Base-by-base conservation (phyloP, 2,797 vertebrate genomes). In the Propithecus perrieri region DNA sequence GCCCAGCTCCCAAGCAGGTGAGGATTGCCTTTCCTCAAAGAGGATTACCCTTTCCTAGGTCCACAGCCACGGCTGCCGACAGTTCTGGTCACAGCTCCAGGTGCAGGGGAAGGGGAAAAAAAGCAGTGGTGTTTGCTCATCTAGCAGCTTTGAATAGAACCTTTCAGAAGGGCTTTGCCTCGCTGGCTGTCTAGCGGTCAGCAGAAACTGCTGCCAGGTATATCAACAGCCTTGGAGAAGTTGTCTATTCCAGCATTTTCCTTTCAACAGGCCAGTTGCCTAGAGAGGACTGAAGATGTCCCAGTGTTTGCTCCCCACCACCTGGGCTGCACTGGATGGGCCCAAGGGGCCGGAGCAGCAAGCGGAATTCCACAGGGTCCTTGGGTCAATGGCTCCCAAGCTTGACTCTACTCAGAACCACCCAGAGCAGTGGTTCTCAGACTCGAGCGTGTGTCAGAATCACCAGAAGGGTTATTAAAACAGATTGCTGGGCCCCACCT, bases 141-240 rank as follows among this genome's bases (percentile, higher is more conserved):
- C 96, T 78, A 57, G 59, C 87, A 93, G 24, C 85, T 97, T 92
- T 98, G 93, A 90, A 86, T 98, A 89, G 95, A 90, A 30, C 94
- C 94, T 98, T 97, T 98, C 98, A 98, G 96, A 98, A 97, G 80
- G 72, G 80, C 91, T 97, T 88, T 96, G 94, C 98, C 95, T 0
- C 0, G 79, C 67, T 86, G 53, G 89, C 94, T 93, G 65, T 35
- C 74, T 50, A 50, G 71, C 5, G 5, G 72, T 91, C 89, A 33
- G 43, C 46, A 78, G 88, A 86, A 88, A 90, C 28, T 2, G 26
- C 67, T 50, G 94, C 94, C 94, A 80, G 85, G 12, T 67, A n/a
- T 35, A 72, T 65, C 92, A 91, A 87, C 59, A 89, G 69, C 85
- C 74, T 69, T 5, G 3, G 65, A 90, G 95, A 90, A 80, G 53